A percentile compares a stretch with the other conserved stretches of the same genome.
These are phyloP conservation scores for Limonius californicus DNA, from an alignment of 1,140 invertebrate genomes.

Conservation along the genomic window DNA sequence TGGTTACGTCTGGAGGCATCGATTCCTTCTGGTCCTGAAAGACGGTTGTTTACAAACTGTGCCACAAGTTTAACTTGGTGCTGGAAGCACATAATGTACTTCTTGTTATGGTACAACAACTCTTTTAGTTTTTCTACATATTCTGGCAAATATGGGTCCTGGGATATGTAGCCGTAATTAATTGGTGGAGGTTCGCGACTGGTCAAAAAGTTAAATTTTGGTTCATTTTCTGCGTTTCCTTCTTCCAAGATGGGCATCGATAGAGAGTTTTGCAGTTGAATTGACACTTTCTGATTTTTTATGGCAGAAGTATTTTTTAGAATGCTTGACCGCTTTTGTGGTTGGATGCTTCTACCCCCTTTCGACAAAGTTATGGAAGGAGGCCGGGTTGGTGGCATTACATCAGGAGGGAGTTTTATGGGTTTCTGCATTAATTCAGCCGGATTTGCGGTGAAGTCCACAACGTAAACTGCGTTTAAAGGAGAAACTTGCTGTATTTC, in stretches of 20 bases:
- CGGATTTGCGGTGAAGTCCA: constrained; percentile 32
- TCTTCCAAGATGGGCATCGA: no score
- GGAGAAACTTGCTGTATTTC: constrained; percentile 31
- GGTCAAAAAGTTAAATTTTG: background rate
- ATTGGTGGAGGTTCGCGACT: constrained; percentile 3
- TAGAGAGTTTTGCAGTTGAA: no score
- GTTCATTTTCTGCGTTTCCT: background rate
- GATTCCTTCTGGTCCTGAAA: constrained; percentile 31
- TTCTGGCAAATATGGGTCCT: constrained; percentile 36
- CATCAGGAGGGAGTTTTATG: background rate
- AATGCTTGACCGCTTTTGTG: background rate
- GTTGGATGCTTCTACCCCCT: background rate
- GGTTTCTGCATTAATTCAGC: constrained; percentile 1
- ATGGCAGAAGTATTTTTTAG: background rate
- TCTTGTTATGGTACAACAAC: constrained; percentile 6
- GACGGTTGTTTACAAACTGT: constrained; percentile 33
- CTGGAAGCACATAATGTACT: constrained; percentile 4
- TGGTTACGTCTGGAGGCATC: constrained; percentile 32
- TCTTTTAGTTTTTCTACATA: constrained; percentile 22
- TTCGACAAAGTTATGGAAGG: background rate
- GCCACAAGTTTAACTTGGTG: constrained; percentile 34
- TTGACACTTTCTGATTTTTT: no score
- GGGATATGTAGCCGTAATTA: constrained; percentile 31
- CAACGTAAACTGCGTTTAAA: constrained; percentile 35
- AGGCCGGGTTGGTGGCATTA: constrained; percentile 2